Base-by-base conservation (phyloP, 2,888 invertebrate genomes). In the Gonocerus acuteangulatus region DNA sequence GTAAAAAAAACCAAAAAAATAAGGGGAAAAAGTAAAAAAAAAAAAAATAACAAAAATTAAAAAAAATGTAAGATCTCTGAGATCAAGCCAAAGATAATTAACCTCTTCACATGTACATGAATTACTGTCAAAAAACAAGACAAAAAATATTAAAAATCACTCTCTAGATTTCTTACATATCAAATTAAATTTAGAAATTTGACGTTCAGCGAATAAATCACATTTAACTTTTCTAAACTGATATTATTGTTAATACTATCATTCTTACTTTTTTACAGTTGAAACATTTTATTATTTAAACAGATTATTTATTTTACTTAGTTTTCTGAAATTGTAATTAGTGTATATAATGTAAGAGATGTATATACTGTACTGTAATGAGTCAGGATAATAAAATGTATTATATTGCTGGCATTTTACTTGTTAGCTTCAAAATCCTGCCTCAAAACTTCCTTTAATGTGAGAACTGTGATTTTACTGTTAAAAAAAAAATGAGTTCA, bases 381-480 rank as follows among this genome's bases (percentile, higher is more conserved):
- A 48, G 59, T 48, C 59, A 59, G 59, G 59, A 59, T 59, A 19
- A 48, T 48, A n/a, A n/a, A 39, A 22, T 58, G 54, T 54, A 60
- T 22, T 15, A 51, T 45, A 51, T 2, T 16, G 60, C 51, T 60
- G 60, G 44, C 51, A 51, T 60, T 51, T 54, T 15, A 22, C 42
- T 36, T 54, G 61, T 61, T 45, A 34, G 61, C 61, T 61, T 61
- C 13, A 18, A 61, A 60, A 47, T 66, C 66, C 66, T 66, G 66
- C 66, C 66, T 66, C 64, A 51, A 58, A 66, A 60, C 62, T 62
- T 64, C 66, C 47, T 57, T 63, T 64, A 52, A 57, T 57, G 56
- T 62, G 51, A 59, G 52, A 64, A 62, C 64, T 64, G 65, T 64
- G 63, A 62, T 67, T 66, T 67, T 64, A 66, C 64, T 66, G 65